Conservation (phyloP, 2,888 invertebrate genomes). For the Oxystoma pomonae region DNA sequence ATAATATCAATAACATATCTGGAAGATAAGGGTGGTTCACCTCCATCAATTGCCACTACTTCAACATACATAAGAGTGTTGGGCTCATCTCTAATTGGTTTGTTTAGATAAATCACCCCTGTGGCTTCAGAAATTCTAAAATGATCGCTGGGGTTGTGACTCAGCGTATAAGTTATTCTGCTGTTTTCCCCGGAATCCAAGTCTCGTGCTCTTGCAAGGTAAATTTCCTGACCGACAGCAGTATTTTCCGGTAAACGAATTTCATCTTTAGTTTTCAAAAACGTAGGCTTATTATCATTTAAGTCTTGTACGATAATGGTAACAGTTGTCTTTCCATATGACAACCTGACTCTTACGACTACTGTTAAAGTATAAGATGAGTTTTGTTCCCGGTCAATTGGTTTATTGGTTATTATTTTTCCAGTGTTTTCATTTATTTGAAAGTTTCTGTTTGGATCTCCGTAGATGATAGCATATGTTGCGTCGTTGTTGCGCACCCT, state of each 20-base stretch:
- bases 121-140: slow-evolving; percentile 83
- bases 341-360: slow-evolving; percentile 71
- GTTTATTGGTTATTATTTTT: slow-evolving; percentile 69
- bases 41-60: slow-evolving; percentile 82
- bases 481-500: slow-evolving; percentile 50
- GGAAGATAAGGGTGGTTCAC: slow-evolving; percentile 68
- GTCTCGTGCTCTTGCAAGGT: slow-evolving; percentile 82
- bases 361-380: slow-evolving; percentile 73
- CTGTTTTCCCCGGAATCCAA: slow-evolving; percentile 87
- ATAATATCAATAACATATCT: slow-evolving; percentile 68
- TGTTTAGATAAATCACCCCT: slow-evolving; percentile 84
- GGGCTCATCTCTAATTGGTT: slow-evolving; percentile 72
- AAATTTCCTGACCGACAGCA: slow-evolving; percentile 91
- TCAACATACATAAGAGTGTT: slow-evolving; percentile 68
- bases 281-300: slow-evolving; percentile 88
- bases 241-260: slow-evolving; percentile 81
- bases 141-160: slow-evolving; percentile 72
- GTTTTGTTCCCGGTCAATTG: slow-evolving; percentile 80
- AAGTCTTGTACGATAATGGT: slow-evolving; percentile 80
- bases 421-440: slow-evolving; percentile 77
- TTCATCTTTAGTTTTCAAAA: slow-evolving; percentile 74
- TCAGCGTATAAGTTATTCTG: slow-evolving; percentile 75
- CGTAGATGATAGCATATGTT: slow-evolving; percentile 73
- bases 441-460: slow-evolving; percentile 75
- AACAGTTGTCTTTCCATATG: slow-evolving; percentile 74